Conservation (phyloP, 2,888 invertebrate genomes). For the Hemaris fuciformis region DNA sequence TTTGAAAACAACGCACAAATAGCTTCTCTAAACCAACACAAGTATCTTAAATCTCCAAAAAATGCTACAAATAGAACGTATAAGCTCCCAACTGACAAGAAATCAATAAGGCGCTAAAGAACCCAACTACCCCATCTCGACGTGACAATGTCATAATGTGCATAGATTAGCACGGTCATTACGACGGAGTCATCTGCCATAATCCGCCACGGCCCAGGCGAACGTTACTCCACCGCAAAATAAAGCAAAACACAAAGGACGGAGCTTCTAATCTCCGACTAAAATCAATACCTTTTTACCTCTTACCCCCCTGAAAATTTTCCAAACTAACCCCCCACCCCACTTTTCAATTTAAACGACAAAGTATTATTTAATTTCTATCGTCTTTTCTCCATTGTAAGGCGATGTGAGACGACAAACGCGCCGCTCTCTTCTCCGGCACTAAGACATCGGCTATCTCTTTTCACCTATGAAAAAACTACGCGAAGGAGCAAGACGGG, state of each 20-base stretch:
- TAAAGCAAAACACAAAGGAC: conserved; percentile 47
- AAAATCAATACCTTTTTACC: conserved; percentile 80
- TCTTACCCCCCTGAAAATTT: conserved; percentile 67
- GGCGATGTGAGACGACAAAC: conserved; percentile 58
- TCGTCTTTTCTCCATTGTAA: conserved; percentile 79
- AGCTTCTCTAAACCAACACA: no score
- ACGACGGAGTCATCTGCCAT: neutral
- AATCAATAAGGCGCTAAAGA: neutral
- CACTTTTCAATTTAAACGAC: conserved; percentile 77
- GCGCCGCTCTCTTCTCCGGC: conserved; percentile 50
- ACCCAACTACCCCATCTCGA: neutral
- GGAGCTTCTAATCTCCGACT: conserved; percentile 61
- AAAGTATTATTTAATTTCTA: conserved; percentile 81
- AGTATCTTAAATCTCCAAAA: no score
- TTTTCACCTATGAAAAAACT: conserved; percentile 42
- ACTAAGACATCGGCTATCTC: conserved; percentile 61
- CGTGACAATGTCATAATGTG: neutral
- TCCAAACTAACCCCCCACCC: conserved; percentile 60
- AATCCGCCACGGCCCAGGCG: conserved; percentile 9
- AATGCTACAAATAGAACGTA: no score
- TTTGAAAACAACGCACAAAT: no score
- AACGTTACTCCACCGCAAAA: conserved; percentile 26
- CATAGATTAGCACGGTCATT: conserved; percentile 4
- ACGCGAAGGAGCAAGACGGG: conserved; percentile 53
- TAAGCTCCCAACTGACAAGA: neutral